Evolutionary conservation across 1,140 invertebrate genomes (phyloP), one percentile per base, ranked within the genome.

Genomic region (Aradophagus sp.): DNA sequence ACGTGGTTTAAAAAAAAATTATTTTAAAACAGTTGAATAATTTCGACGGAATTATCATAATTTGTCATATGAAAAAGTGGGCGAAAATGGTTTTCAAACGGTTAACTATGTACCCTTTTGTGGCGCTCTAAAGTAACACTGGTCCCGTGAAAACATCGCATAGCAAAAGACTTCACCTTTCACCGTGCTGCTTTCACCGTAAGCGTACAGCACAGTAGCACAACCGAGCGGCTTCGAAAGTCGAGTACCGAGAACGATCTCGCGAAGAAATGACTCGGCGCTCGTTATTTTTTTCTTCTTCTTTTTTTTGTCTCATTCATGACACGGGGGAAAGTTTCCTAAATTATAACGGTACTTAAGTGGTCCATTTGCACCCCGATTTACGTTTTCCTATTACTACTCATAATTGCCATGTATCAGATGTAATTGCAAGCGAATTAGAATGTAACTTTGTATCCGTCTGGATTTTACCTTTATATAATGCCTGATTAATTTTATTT

Each of bases 141-240:
- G 58, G 45, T 66, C 26, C 35, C 42, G 58, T 45, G 53, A 48
- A 59, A 61, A 55, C 53, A 47, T 61, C 52, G 26, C 38, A 16
- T 34, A 50, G 36, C 12, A 45, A n/a, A 48, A 62, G 50, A 44
- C 53, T 47, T 68, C 39, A 73, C 70, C 70, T 73, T 73, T 73
- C 70, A 73, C 70, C 58, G 58, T 45, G 62, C 63, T 63, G 70
- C 70, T 73, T 73, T 73, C 70, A 73, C 70, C 58, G 48, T 63
- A 52, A 53, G 19, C 61, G 42, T 26, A 56, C 42, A 26, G 44
- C 26, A 50, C 52, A 48, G 62, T 66, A 66, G 62, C 62, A 56
- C 52, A 66, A 27, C 41, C 50, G 65, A 62, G 55, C 44, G 53
- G 50, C 70, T 75, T 75, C 65, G 74, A 76, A 76, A 73, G 74